A percentile compares a stretch with the other conserved stretches of the same genome.
Conservation (phyloP, 2,113 vertebrate species). For the Labeo rohita region DNA sequence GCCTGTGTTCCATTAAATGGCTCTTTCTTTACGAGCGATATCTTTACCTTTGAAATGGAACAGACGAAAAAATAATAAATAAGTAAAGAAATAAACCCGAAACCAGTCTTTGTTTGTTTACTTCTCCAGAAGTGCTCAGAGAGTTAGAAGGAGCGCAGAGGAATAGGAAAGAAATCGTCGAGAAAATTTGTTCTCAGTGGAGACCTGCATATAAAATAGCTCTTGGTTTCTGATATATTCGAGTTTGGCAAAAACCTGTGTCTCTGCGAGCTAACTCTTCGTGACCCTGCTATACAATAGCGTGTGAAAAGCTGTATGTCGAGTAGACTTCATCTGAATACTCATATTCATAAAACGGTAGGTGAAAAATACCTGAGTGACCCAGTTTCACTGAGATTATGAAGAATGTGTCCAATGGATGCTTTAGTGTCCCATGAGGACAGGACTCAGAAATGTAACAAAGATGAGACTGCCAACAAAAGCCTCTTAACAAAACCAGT, state of each 20-base stretch:
- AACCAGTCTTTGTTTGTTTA: constrained; percentile 35
- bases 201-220: constrained; percentile 23
- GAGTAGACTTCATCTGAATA: neutral
- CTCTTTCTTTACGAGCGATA: constrained; percentile 58
- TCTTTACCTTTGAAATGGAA: constrained; percentile 64
- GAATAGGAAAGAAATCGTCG: constrained; percentile 29
- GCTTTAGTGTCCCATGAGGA: neutral
- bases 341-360: neutral
- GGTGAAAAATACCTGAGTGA: neutral
- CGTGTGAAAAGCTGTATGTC: neutral
- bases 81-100: constrained; percentile 40
- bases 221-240: constrained; percentile 15
- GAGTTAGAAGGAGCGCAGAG: constrained; percentile 21
- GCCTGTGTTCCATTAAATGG: constrained; percentile 74
- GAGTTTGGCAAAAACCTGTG: neutral
- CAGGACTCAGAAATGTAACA: neutral
- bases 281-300: neutral
- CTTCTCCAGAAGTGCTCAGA: constrained; percentile 20
- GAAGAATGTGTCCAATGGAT: neutral
- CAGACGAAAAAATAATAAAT: constrained; percentile 46
- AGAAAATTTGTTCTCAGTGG: constrained; percentile 27
- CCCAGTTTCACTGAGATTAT: neutral
- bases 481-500: neutral
- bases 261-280: neutral
- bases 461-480: neutral